Conservation (phyloP, 2,797 vertebrate species). For the Helarctos malayanus region DNA sequence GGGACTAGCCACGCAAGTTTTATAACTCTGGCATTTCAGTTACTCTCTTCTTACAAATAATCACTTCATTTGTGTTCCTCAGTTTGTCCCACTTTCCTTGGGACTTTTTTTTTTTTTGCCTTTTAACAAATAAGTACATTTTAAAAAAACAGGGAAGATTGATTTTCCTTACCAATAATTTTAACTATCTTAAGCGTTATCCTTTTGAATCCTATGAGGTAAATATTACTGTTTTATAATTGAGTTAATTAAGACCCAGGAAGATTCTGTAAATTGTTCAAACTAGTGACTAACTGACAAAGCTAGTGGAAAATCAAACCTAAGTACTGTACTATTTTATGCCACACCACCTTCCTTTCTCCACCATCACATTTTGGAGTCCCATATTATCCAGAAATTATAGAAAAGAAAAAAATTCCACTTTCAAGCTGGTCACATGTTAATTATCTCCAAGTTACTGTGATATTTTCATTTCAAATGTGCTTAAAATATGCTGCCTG, state of each 20-base stretch:
- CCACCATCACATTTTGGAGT: background rate
- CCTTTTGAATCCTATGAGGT: background rate
- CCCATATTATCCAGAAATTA: conserved; percentile 48
- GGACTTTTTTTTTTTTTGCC: background rate
- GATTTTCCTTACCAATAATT: background rate
- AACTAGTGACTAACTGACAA: background rate
- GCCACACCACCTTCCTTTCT: background rate
- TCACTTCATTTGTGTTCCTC: conserved; percentile 17
- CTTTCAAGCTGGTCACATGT: conserved; percentile 16
- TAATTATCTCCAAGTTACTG: conserved; percentile 57
- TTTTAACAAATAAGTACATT: background rate
- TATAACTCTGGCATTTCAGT: background rate
- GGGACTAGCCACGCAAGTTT: background rate
- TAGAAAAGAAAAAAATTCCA: background rate
- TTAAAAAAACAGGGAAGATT: background rate
- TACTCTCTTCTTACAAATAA: background rate
- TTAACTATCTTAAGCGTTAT: conserved; percentile 17
- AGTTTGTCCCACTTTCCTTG: background rate
- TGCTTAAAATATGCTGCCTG: background rate
- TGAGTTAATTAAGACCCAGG: conserved; percentile 20
- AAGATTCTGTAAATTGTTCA: background rate
- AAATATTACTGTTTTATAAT: conserved; percentile 10
- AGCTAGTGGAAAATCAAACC: background rate
- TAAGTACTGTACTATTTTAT: background rate
- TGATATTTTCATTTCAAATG: conserved; percentile 68